Evolutionary conservation across 2,888 invertebrate genomes (phyloP).

Genomic region (Leptinotarsa rubiginosa): DNA sequence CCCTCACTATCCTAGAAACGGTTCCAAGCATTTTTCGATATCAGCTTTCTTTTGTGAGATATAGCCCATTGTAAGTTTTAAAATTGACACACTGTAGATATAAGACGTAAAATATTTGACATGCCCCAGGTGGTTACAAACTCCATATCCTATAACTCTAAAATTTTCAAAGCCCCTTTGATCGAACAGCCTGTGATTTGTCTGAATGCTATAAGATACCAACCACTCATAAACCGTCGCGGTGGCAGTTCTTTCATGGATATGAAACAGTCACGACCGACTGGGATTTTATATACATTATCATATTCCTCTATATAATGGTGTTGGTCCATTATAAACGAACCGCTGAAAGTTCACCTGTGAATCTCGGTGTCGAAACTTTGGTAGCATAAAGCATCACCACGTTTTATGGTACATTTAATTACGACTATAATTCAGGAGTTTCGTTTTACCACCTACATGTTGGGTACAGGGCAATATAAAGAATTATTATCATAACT

Average conservation of each 20-base stretch:
- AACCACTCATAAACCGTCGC: neutral
- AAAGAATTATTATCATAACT: constrained; percentile 5
- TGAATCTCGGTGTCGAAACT: constrained; percentile 31
- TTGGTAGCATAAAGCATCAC: constrained; percentile 27
- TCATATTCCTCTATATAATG: constrained; percentile 20
- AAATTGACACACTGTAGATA: no score
- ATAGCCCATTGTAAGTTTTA: no score
- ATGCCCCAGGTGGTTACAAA: no score
- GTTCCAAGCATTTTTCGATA: no score
- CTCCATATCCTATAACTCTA: no score
- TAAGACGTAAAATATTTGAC: no score
- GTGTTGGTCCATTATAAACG: constrained; percentile 22
- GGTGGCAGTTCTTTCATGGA: neutral
- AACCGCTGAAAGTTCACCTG: constrained; percentile 28
- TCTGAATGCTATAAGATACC: no score
- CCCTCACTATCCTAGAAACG: no score
- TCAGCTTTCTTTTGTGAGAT: no score
- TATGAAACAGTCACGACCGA: constrained; percentile 1
- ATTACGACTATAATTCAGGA: constrained; percentile 31
- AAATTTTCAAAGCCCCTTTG: no score
- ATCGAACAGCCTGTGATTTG: no score
- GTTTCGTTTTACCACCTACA: constrained; percentile 14
- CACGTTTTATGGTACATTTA: constrained; percentile 29
- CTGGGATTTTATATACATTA: constrained; percentile 2
- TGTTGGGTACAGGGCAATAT: neutral